These are phyloP conservation scores for Poecilia wingei DNA, from an alignment of 2,797 vertebrate species.

Conservation along the genomic window DNA sequence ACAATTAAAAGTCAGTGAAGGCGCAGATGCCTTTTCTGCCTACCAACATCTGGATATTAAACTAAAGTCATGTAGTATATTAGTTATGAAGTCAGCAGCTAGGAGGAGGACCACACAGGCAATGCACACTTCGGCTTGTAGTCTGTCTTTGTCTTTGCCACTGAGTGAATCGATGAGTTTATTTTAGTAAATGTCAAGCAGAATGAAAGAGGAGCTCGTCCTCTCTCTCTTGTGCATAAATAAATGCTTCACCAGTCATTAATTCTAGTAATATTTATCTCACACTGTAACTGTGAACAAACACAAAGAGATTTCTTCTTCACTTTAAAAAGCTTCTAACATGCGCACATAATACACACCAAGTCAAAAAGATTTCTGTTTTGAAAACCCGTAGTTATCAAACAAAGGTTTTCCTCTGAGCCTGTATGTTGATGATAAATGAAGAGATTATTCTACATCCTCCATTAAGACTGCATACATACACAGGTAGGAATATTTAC, in stretches of 20 bases:
- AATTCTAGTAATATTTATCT: conserved; percentile 31
- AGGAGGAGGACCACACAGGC: conserved; percentile 77
- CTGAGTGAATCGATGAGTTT: conserved; percentile 49
- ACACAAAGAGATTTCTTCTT: neutral
- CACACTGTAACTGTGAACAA: conserved; percentile 8
- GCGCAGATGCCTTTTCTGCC: conserved; percentile 60
- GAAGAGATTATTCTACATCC: neutral
- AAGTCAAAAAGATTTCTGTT: neutral
- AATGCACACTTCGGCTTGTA: conserved; percentile 28
- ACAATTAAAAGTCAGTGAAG: conserved; percentile 73
- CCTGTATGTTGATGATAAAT: conserved; percentile 22
- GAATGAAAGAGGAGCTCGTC: conserved; percentile 42
- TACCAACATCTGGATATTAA: conserved; percentile 77
- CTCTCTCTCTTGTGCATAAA: conserved; percentile 43
- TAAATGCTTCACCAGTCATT: conserved; percentile 34
- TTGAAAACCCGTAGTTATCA: neutral
- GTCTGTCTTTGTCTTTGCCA: conserved; percentile 49
- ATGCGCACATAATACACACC: neutral
- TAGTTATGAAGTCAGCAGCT: conserved; percentile 75
- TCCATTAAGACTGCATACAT: conserved; percentile 18
- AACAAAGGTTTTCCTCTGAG: neutral
- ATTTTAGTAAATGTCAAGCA: conserved; percentile 46
- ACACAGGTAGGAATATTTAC: conserved; percentile 9
- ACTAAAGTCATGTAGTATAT: conserved; percentile 72
- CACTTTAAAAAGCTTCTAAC: conserved; percentile 1